Evolutionary conservation across 2,888 invertebrate genomes (phyloP), one percentile per base, ranked within the genome.

Genomic region (Unio pictorum): DNA sequence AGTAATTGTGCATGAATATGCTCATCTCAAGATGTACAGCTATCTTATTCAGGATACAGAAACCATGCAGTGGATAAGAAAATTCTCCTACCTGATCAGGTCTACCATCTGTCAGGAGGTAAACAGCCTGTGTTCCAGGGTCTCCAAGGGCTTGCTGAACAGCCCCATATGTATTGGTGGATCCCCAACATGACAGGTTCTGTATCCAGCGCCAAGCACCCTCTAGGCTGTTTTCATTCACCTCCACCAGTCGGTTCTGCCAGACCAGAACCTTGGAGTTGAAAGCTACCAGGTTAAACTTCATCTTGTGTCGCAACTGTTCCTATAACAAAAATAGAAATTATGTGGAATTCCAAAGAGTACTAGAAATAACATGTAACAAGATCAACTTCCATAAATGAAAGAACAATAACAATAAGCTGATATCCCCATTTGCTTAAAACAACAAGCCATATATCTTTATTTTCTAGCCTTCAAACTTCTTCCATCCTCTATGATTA

Each of bases 121-220:
- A 90, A 63, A 90, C 86, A 59, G 89, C 90, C 78, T 90, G 87
- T 8, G 89, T 87, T n/a, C 83, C 77, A 17, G 83, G 82, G 76
- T 90, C 90, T 69, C 82, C 73, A 26, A 90, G 77, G 6, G 90
- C 90, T 63, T 83, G 83, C 68, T 88, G 84, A 45, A 90, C 77
- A 30, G 90, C 90, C 57, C 85, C 85, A 65, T 89, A 84, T 8
- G 89, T 89, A 75, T 90, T 90, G 20, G 90, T 90, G 55, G 89
- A 89, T 5, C 90, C 90, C 78, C 85, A 81, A 78, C 89, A 90
- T 6, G 78, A 74, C 54, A 90, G 78, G 8, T 81, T 83, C 72
- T 87, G 84, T 11, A 88, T 82, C 88, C 87, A 88, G 20, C 75
- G 67, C 87, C 89, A 86, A 7, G 88, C 88, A 64, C 81, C 81